Conservation (phyloP, 2,113 vertebrate species). For the Myotis davidii region DNA sequence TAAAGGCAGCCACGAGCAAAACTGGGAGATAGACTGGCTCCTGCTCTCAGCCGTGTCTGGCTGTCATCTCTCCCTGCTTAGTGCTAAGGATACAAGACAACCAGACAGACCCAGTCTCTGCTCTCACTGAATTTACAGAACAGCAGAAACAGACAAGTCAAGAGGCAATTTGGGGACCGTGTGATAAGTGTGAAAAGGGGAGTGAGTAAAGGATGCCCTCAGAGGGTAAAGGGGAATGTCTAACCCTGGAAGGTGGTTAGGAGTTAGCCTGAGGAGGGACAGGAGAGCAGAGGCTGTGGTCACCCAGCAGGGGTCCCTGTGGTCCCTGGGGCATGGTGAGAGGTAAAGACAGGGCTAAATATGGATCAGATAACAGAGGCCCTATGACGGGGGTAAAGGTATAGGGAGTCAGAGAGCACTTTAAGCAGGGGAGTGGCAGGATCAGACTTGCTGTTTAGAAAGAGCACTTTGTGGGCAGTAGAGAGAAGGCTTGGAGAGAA, state of each 20-base stretch:
- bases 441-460: conserved; percentile 6
- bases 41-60: background rate
- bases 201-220: background rate
- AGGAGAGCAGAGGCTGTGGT: background rate
- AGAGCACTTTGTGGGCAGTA: background rate
- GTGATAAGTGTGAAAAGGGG: background rate
- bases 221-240: background rate
- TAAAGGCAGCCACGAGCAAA: conserved; percentile 33
- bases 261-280: background rate
- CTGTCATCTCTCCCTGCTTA: background rate
- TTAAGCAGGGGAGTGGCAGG: background rate
- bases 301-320: background rate
- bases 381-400: background rate
- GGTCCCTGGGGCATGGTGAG: background rate
- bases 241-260: background rate
- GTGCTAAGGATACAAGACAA: background rate
- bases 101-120: background rate
- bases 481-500: background rate
- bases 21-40: background rate
- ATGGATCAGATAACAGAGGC: background rate
- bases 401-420: background rate
- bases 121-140: background rate
- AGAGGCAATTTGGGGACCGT: background rate
- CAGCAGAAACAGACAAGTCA: background rate
- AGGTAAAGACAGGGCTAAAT: background rate